Conservation (phyloP, 2,888 invertebrate genomes). For the Entomobrya multifasciata region DNA sequence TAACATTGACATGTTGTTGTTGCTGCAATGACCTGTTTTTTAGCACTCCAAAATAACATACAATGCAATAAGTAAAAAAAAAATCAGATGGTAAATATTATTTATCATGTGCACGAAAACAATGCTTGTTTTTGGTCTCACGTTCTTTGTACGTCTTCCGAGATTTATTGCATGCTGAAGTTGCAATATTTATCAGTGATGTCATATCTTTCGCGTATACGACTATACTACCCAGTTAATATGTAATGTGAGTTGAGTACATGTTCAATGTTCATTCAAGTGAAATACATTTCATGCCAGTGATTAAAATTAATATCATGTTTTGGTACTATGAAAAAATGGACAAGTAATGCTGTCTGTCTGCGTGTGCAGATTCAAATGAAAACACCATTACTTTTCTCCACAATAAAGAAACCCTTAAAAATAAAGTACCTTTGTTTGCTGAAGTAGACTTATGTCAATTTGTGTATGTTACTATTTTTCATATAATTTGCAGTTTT, state of each 20-base stretch:
- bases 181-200: constrained; percentile 19
- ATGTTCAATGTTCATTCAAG: not conserved
- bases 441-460: not conserved
- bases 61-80: no score
- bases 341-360: not conserved
- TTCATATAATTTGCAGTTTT: not conserved
- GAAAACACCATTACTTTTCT: constrained; percentile 1
- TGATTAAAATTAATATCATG: constrained; percentile 27
- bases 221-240: no score
- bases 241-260: not conserved
- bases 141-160: not conserved
- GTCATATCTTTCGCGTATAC: constrained; percentile 8
- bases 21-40: not conserved
- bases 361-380: not conserved
- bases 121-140: constrained; percentile 16
- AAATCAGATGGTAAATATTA: not conserved
- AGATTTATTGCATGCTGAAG: constrained; percentile 27
- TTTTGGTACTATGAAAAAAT: not conserved
- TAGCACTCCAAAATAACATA: not conserved
- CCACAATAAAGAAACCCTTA: not conserved
- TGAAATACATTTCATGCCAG: not conserved
- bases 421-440: not conserved
- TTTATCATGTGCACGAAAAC: constrained; percentile 7
- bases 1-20: no score
- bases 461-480: not conserved